These are phyloP conservation scores for Terrapene triunguis DNA, from an alignment of 2,113 vertebrate genomes.

Conservation along the genomic window DNA sequence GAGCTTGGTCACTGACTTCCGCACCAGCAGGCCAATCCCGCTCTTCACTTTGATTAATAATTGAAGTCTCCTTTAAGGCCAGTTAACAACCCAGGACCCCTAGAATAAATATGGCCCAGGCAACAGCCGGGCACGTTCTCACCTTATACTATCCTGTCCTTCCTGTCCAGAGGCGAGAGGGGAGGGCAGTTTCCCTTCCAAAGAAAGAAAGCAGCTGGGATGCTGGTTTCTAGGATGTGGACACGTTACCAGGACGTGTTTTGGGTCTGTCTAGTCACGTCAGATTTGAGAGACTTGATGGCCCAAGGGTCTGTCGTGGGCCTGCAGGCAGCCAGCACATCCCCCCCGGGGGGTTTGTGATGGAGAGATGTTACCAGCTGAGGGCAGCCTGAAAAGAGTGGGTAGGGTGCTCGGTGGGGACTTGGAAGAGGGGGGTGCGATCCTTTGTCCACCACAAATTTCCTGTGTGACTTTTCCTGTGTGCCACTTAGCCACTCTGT, in stretches of 20 bases:
- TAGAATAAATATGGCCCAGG: background rate
- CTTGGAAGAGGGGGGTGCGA: background rate
- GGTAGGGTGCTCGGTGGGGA: background rate
- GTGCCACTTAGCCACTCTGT: background rate
- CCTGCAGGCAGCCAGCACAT: background rate
- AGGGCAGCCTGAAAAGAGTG: background rate
- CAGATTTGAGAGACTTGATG: background rate
- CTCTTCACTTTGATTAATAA: background rate
- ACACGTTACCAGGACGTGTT: background rate
- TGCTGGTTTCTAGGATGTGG: background rate
- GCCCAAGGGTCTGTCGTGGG: background rate
- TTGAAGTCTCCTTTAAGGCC: background rate
- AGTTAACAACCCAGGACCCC: background rate
- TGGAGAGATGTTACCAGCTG: background rate
- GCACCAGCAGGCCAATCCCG: background rate
- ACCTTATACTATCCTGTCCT: background rate
- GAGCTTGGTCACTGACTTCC: background rate
- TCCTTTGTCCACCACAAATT: background rate
- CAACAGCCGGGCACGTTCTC: fast-evolving
- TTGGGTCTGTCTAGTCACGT: background rate
- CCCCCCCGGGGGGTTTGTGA: background rate
- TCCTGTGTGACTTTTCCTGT: background rate
- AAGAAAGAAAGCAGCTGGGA: too few relatives aligned
- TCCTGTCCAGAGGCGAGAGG: background rate
- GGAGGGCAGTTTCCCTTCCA: too few relatives aligned